A percentile compares a stretch with the other conserved stretches of the same genome.
Conservation (phyloP, 2,797 vertebrate species). For the Morelia viridis region DNA sequence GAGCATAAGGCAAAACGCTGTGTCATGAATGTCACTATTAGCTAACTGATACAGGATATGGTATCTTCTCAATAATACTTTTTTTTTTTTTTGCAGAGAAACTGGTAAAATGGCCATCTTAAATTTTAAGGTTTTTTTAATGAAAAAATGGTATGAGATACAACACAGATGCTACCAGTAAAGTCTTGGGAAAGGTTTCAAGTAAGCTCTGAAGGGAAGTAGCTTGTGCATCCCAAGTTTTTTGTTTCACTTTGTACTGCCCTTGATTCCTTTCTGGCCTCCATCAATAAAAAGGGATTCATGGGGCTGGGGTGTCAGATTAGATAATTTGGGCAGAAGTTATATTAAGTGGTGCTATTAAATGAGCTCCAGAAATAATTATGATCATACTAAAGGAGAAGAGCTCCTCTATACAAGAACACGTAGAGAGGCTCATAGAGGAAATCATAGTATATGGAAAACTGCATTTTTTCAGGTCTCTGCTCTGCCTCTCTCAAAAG, state of each 20-base stretch:
- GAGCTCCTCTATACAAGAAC: neutral
- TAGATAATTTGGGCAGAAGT: neutral
- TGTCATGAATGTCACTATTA: constrained; percentile 22
- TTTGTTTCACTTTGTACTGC: neutral
- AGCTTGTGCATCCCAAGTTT: neutral
- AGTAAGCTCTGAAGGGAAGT: neutral
- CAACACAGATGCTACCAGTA: neutral
- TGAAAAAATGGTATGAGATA: neutral
- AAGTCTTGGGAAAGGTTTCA: neutral
- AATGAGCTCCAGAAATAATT: neutral
- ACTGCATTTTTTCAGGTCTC: neutral
- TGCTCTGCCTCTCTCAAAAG: neutral
- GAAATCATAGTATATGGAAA: neutral
- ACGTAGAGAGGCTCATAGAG: neutral
- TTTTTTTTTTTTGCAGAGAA: neutral
- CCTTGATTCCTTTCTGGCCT: neutral
- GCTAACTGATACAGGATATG: neutral
- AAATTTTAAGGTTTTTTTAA: neutral
- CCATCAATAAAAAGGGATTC: neutral
- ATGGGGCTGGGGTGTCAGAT: neutral
- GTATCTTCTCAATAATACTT: neutral
- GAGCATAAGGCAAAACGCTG: constrained; percentile 1
- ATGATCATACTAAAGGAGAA: neutral
- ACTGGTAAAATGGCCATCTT: neutral
- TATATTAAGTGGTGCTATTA: neutral